Base-by-base conservation (phyloP, 2,888 invertebrate species). In the Antheraea assamensis region DNA sequence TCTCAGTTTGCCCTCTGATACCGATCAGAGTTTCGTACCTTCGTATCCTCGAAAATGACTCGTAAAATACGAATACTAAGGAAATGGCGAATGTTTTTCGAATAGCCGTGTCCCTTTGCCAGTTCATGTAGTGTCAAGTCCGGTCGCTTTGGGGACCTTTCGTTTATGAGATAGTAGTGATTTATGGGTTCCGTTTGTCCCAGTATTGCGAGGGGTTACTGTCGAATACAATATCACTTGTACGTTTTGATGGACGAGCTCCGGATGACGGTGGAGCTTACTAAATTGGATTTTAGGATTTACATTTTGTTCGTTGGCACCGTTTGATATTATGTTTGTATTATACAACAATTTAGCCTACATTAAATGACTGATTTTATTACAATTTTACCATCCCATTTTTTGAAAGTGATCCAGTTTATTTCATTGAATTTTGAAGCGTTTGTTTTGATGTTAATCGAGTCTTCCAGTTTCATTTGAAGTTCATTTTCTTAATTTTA, bases 1-100 rank as follows among this genome's bases (percentile, higher is more conserved):
- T 89, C 92, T 89, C 87, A 84, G 87, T 85, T 88, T 85, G 82
- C 87, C 86, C 87, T 87, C 83, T 83, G 88, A 92, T 91, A 88
- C 85, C 87, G 88, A 92, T 91, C 90, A 89, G 89, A 87, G 88
- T 88, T 86, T 30, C 87, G 83, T 87, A 88, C 87, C 87, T 83
- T 80, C 78, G 52, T 81, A 84, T 86, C 84, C 83, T 85, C 87
- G 85, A 90, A 88, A 90, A 86, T 82, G 83, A 81, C 83, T 83
- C 84, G 85, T 85, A 84, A 83, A 82, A 83, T 83, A 78, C 80
- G 81, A 78, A 78, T 80, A 82, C 79, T 76, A 79, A 82, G 82
- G 86, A 87, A 87, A 88, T 79, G 78, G 83, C 80, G 84, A 85
- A 88, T 87, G 85, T 87, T 89, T 87, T 86, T 64, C 83, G 83